These are phyloP conservation scores for Phyllotis vaccarum DNA, from an alignment of 2,797 vertebrate genomes.

Conservation along the genomic window DNA sequence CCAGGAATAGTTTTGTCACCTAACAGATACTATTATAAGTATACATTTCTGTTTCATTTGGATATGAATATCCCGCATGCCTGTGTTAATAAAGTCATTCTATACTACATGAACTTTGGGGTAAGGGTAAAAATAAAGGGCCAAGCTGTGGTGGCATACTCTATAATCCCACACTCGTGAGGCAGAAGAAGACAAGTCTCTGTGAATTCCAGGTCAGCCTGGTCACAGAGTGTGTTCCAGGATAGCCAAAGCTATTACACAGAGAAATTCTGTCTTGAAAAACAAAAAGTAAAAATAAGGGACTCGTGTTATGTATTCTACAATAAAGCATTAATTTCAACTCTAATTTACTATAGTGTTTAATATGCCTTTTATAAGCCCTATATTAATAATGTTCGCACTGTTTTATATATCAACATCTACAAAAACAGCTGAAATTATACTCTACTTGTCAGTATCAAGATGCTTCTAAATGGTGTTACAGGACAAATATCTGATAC, in stretches of 20 bases:
- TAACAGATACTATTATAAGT: background rate
- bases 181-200: background rate
- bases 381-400: background rate
- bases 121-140: conserved; percentile 34
- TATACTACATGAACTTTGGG: background rate
- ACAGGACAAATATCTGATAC: background rate
- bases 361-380: background rate
- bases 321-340: conserved; percentile 16
- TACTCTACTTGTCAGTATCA: background rate
- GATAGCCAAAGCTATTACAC: background rate
- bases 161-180: background rate
- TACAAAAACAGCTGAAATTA: conserved; percentile 11
- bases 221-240: background rate
- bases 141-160: background rate
- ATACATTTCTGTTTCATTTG: conserved; percentile 32
- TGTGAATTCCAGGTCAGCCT: background rate
- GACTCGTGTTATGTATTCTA: background rate
- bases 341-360: conserved; percentile 6
- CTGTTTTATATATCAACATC: conserved; percentile 21
- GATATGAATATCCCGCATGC: background rate
- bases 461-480: conserved; percentile 30
- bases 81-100: background rate
- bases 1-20: too few relatives aligned
- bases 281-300: background rate
- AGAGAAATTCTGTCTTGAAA: background rate